Evolutionary conservation across 2,888 invertebrate species (phyloP), one percentile per base, ranked within the genome.

Genomic region (Cheilosia pagana): DNA sequence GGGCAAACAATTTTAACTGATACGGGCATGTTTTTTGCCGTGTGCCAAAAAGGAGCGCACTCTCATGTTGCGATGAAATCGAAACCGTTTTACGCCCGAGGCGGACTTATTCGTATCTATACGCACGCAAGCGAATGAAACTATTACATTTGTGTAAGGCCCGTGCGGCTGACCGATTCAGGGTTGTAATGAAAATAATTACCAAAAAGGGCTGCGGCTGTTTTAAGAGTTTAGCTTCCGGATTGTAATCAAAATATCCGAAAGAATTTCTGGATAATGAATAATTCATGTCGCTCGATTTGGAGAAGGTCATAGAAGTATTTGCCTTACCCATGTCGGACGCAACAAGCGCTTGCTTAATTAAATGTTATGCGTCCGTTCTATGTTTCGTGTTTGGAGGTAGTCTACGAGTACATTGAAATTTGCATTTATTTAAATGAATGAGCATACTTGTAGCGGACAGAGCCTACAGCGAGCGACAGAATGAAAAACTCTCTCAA

Each of bases 211-310:
- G 28, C 28, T 25, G 31, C 41, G 28, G 35, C 45, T 50, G 63
- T 35, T 71, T 19, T 23, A 50, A 55, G 57, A 25, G 39, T 39
- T 71, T 16, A 59, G 59, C 60, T 60, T 67, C 67, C 60, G 59
- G 48, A 53, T 63, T 65, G 70, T 70, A 70, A 65, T 81, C 76
- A 76, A 76, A 76, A 76, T 71, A 71, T 71, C 70, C 59, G 45
- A 81, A 63, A 60, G 65, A 76, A n/a, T 14, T 4, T 71, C 45
- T 65, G 59, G 63, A 45, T 63, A 59, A 76, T 81, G 81, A 81
- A 81, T 81, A 76, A 76, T 71, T 81, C 76, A 81, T 59, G 63
- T 53, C 43, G 19, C n/a, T 43, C 35, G 21, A 21, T 31, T 50
- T 21, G 7, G 7, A 25, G 39, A n/a, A 5, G 39, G 43, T 14